Evolutionary conservation across 1,140 invertebrate genomes (phyloP).

Genomic region (Drosophila littoralis): DNA sequence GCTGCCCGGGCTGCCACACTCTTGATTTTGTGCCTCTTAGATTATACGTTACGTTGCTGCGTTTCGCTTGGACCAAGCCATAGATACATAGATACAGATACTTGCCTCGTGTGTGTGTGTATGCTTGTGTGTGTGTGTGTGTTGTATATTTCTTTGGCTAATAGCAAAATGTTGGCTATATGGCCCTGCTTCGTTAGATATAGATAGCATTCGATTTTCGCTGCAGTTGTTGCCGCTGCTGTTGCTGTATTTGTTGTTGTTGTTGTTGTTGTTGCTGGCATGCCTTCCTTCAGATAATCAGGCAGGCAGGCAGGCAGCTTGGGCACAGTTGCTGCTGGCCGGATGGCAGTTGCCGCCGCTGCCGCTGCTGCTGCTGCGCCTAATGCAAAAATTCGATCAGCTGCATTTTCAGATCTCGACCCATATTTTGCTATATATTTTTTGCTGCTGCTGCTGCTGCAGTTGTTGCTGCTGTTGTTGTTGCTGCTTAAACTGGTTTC

Average conservation of each 20-base stretch:
- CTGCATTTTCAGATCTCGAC: conserved; percentile 83
- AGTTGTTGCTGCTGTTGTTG: conserved; percentile 22
- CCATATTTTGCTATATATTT: conserved; percentile 80
- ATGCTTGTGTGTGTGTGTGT: conserved; percentile 34
- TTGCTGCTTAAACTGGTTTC: conserved; percentile 74
- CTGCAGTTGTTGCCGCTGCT: conserved; percentile 61
- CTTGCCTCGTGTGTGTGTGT: conserved; percentile 22
- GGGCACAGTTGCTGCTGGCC: conserved; percentile 63
- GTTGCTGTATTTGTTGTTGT: too few species aligned
- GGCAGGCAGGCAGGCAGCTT: conserved; percentile 55
- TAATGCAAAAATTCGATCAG: conserved; percentile 84
- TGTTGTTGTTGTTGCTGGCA: conserved; percentile 48
- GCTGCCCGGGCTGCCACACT: conserved; percentile 65
- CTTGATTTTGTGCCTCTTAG: conserved; percentile 76
- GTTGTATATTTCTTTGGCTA: conserved; percentile 74
- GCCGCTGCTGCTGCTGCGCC: conserved; percentile 70
- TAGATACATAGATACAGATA: conserved; percentile 63
- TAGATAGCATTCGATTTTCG: conserved; percentile 81
- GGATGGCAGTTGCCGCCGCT: conserved; percentile 66
- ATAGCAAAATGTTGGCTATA: conserved; percentile 82
- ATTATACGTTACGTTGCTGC: conserved; percentile 78
- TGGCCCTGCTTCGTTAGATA: conserved; percentile 79
- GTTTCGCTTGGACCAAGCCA: conserved; percentile 62
- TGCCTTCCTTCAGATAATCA: conserved; percentile 82
- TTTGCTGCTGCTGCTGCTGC: conserved; percentile 31